Conservation (phyloP, 2,888 invertebrate genomes). For the Drosophila diplacantha region DNA sequence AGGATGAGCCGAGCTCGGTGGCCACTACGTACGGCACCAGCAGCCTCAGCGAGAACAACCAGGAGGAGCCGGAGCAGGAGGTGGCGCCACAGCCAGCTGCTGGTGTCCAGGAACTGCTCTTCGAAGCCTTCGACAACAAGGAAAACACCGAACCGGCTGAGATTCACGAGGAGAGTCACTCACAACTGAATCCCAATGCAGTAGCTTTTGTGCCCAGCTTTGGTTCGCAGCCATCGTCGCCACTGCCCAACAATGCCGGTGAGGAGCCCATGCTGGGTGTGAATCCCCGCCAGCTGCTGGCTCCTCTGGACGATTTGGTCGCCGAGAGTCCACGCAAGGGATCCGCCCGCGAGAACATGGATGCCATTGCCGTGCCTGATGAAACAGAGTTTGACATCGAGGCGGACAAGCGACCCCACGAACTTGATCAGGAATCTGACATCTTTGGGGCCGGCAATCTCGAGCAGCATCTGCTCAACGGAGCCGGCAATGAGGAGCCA, state of each 20-base stretch:
- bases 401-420: constrained; percentile 76
- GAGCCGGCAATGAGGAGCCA: constrained; percentile 14
- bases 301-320: constrained; percentile 78
- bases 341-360: constrained; percentile 70
- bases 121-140: constrained; percentile 54
- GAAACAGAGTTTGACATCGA: constrained; percentile 75
- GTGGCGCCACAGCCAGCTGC: constrained; percentile 16
- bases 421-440: constrained; percentile 65
- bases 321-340: constrained; percentile 87
- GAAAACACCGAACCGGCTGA: constrained; percentile 52
- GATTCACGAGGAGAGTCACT: constrained; percentile 81
- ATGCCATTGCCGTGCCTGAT: constrained; percentile 73
- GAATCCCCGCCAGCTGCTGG: constrained; percentile 57
- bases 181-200: constrained; percentile 89
- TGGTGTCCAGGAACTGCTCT: constrained; percentile 23
- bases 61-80: constrained; percentile 29
- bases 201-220: constrained; percentile 84
- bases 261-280: constrained; percentile 41
- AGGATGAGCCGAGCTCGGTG: constrained; percentile 73
- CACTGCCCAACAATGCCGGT: constrained; percentile 23
- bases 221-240: constrained; percentile 80
- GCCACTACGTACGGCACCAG: constrained; percentile 75
- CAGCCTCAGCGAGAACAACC: constrained; percentile 71
- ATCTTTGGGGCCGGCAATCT: constrained; percentile 43
- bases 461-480: constrained; percentile 45